These are phyloP conservation scores for Lucilia cuprina DNA, from an alignment of 1,140 invertebrate species.

Conservation along the genomic window DNA sequence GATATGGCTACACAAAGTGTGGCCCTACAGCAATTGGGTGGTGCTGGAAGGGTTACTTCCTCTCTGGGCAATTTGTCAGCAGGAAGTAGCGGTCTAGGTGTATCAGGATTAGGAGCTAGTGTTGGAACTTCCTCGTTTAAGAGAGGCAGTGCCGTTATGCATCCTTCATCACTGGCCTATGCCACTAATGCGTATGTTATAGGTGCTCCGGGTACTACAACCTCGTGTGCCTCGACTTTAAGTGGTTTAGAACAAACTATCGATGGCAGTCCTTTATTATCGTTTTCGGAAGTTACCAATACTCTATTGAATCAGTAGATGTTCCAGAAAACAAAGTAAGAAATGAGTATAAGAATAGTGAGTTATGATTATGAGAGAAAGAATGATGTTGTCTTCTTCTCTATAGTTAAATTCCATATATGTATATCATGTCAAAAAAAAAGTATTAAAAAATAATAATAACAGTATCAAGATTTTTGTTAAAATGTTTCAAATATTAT, in stretches of 20 bases:
- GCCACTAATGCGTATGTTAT: slow-evolving; percentile 48
- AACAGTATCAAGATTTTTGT: too few relatives aligned
- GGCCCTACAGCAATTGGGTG: slow-evolving; percentile 44
- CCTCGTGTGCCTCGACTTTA: slow-evolving; percentile 63
- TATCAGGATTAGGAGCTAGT: neutral
- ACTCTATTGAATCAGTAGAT: slow-evolving; percentile 74
- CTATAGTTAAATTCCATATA: too few relatives aligned
- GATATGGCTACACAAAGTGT: slow-evolving; percentile 56
- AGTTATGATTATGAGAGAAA: slow-evolving; percentile 23
- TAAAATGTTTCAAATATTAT: too few relatives aligned
- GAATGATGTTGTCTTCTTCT: too few relatives aligned
- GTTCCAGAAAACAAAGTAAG: neutral
- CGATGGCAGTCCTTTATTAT: slow-evolving; percentile 80
- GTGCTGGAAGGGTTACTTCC: slow-evolving; percentile 41
- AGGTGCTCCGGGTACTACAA: neutral
- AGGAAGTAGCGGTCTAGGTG: neutral
- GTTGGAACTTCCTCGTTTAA: neutral
- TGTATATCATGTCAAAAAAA: neutral
- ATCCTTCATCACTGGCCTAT: slow-evolving; percentile 61
- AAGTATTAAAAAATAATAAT: too few relatives aligned
- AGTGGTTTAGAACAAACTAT: slow-evolving; percentile 46
- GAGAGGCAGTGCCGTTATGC: slow-evolving; percentile 38
- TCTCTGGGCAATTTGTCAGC: slow-evolving; percentile 7
- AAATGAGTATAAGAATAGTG: neutral
- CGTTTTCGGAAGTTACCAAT: slow-evolving; percentile 85